Conservation (phyloP, 2,797 vertebrate genomes). For the Myotis vivesi region DNA sequence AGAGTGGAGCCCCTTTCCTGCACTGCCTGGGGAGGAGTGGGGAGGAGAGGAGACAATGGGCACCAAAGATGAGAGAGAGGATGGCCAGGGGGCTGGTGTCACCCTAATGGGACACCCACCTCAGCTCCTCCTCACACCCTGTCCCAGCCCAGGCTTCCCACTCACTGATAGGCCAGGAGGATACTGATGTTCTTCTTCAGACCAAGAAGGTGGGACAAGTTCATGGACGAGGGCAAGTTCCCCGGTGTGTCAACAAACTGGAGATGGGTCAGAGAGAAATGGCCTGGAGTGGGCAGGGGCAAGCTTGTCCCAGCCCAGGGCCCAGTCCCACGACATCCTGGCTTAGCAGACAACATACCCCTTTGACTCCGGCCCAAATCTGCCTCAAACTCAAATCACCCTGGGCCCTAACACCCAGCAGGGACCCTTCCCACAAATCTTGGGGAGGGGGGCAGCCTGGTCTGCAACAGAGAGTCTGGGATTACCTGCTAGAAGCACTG, state of each 20-base stretch:
- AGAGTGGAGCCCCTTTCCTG: constrained; percentile 79
- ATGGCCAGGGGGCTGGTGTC: constrained; percentile 86
- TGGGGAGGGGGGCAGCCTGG: not conserved
- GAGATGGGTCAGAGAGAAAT: not conserved
- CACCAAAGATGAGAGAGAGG: constrained; percentile 72
- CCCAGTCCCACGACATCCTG: not conserved
- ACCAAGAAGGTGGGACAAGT: constrained; percentile 80
- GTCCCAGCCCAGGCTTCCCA: not conserved
- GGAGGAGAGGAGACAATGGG: constrained; percentile 32
- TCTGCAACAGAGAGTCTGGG: not conserved
- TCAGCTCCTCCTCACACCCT: not conserved
- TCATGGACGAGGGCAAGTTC: constrained; percentile 82
- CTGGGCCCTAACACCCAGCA: not conserved
- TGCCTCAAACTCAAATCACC: not conserved
- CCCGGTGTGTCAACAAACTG: constrained; percentile 85
- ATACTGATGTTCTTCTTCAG: constrained; percentile 81
- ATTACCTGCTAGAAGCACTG: not conserved
- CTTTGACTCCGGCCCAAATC: not conserved
- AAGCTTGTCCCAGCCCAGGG: not conserved
- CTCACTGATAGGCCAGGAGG: constrained; percentile 82
- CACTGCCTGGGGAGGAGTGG: constrained; percentile 83
- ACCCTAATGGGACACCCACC: constrained; percentile 9
- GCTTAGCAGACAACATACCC: not conserved
- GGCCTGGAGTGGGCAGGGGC: not conserved
- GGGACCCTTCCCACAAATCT: not conserved